phyloP scores from a whole-genome alignment of 1,140 invertebrate species.

The Drosophila sproati region DNA sequence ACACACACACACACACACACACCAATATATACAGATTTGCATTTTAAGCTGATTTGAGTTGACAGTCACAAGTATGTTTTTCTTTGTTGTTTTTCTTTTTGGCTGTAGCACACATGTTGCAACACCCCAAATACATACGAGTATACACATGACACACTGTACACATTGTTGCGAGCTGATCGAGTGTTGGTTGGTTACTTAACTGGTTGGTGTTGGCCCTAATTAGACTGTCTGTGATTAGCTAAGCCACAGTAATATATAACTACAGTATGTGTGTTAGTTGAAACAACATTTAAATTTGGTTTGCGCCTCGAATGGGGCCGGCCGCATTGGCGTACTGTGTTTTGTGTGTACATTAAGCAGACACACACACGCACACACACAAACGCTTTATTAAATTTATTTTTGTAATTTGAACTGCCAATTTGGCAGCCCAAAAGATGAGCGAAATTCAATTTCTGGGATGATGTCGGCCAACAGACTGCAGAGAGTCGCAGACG shows the following conservation, averaged over 20 bases:
- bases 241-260: not conserved
- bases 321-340: not conserved
- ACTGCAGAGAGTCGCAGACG: not conserved
- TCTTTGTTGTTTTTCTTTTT: not conserved
- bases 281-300: slow-evolving; percentile 31
- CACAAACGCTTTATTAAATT: slow-evolving; percentile 42
- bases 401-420: slow-evolving; percentile 44
- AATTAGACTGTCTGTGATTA: slow-evolving; percentile 25
- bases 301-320: not conserved
- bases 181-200: slow-evolving; percentile 23
- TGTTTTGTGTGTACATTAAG: slow-evolving; percentile 2
- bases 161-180: slow-evolving; percentile 6
- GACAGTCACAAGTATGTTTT: slow-evolving; percentile 18
- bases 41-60: slow-evolving; percentile 49
- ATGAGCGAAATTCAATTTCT: slow-evolving; percentile 53
- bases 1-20: not conserved
- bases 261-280: slow-evolving; percentile 13
- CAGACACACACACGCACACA: not conserved
- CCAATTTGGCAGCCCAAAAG: slow-evolving; percentile 51
- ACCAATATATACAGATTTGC: slow-evolving; percentile 12
- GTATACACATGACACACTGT: not conserved
- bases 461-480: slow-evolving; percentile 12
- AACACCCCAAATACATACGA: not conserved
- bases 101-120: not conserved
- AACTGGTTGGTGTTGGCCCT: slow-evolving; percentile 44